These are phyloP conservation scores for Numenius phaeopus DNA, from an alignment of 2,797 vertebrate genomes.

Conservation along the genomic window DNA sequence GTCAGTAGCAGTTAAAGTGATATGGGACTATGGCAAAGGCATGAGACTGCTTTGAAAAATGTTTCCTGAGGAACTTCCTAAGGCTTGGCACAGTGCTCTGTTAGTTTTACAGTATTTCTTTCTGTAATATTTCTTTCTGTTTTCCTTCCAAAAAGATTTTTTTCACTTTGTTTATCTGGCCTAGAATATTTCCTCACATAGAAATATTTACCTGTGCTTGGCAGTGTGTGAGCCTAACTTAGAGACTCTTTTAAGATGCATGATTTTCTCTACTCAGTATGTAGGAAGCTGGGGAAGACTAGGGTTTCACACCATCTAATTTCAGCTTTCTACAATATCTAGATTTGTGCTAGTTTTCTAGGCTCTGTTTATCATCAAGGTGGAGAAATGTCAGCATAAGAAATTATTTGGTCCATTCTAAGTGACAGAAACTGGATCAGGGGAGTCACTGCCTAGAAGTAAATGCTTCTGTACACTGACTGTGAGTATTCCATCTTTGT, in stretches of 20 bases:
- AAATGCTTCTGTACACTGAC: not conserved
- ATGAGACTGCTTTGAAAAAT: not conserved
- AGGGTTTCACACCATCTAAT: not conserved
- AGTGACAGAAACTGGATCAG: not conserved
- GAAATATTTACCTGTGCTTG: not conserved
- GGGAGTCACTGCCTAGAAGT: not conserved
- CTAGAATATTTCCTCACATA: not conserved
- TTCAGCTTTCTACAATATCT: not conserved
- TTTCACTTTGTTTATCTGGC: not conserved
- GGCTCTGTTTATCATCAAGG: not conserved
- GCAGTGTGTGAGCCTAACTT: not conserved
- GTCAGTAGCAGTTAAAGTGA: not conserved
- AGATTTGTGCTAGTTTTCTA: not conserved
- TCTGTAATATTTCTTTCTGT: not conserved
- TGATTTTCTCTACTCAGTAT: not conserved
- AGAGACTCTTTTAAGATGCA: not conserved
- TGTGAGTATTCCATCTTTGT: not conserved
- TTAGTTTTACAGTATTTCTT: conserved; percentile 8
- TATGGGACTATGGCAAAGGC: not conserved
- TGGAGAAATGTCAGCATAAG: not conserved
- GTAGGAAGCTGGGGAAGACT: not conserved
- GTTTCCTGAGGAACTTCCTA: not conserved
- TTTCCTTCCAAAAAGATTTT: not conserved
- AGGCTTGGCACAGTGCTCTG: not conserved
- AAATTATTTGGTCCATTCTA: not conserved